Conservation (phyloP, 2,888 invertebrate species). For the Allacma fusca region DNA sequence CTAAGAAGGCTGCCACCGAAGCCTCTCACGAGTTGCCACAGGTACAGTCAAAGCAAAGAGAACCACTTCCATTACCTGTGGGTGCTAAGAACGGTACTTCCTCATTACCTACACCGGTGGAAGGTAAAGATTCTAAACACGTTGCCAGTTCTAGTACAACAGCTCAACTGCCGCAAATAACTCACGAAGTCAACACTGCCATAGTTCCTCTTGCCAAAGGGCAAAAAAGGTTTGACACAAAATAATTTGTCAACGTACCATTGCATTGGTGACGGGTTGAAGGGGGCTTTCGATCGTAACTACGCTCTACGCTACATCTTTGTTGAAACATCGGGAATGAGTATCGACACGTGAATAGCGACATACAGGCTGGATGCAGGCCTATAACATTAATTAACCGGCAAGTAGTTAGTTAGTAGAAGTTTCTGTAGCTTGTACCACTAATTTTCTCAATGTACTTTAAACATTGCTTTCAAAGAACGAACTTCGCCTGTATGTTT, state of each 20-base stretch:
- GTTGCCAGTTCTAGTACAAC: slow-evolving; percentile 40
- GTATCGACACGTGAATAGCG: not conserved
- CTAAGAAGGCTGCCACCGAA: not conserved
- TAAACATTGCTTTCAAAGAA: not conserved
- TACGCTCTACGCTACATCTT: not conserved
- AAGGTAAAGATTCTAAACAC: not conserved
- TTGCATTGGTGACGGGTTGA: slow-evolving; percentile 35
- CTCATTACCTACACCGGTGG: not conserved
- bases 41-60: slow-evolving; percentile 30
- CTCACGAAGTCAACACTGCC: slow-evolving; percentile 59
- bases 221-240: slow-evolving; percentile 59
- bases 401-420: not conserved
- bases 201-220: slow-evolving; percentile 60
- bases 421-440: not conserved
- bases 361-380: not conserved
- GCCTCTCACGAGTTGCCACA: not conserved
- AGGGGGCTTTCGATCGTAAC: slow-evolving; percentile 3
- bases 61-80: not conserved
- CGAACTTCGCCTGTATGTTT: not conserved
- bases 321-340: not conserved
- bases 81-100: slow-evolving; percentile 14
- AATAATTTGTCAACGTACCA: slow-evolving; percentile 15
- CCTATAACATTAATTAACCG: not conserved
- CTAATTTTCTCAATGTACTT: not conserved
- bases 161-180: slow-evolving; percentile 45